Percentiles rank a stretch among this genome's conserved stretches.
These are phyloP conservation scores for Passer montanus DNA, from an alignment of 2,113 vertebrate species.

Conservation along the genomic window DNA sequence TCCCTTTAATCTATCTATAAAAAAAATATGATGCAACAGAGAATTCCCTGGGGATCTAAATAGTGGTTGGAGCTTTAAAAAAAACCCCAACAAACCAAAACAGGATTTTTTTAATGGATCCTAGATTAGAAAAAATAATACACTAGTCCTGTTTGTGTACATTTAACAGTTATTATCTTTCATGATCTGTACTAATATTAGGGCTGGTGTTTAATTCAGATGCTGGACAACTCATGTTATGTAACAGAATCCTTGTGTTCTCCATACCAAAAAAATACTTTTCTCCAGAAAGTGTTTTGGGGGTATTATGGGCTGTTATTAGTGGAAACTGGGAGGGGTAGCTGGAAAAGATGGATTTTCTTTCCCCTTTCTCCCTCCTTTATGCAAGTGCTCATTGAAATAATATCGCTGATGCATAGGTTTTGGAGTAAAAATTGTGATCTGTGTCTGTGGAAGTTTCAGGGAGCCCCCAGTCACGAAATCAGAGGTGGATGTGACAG, in stretches of 20 bases:
- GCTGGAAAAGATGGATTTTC: neutral
- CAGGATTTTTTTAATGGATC: neutral
- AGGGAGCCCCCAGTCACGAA: neutral
- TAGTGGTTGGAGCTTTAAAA: neutral
- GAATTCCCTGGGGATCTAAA: conserved; percentile 1
- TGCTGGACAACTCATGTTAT: neutral
- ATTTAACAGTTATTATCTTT: neutral
- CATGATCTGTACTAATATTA: neutral
- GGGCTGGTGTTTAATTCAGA: neutral
- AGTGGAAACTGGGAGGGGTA: neutral
- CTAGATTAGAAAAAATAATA: neutral
- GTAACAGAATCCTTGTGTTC: neutral
- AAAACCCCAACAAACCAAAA: neutral
- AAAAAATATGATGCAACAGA: neutral
- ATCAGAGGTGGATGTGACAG: neutral
- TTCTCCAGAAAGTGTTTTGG: neutral
- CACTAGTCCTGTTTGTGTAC: neutral
- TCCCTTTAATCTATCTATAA: neutral
- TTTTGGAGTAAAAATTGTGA: neutral
- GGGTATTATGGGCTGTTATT: neutral
- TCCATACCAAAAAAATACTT: neutral
- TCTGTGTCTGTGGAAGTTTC: neutral
- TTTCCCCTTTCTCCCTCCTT: neutral
- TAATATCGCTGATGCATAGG: neutral
- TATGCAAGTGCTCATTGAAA: neutral